phyloP scores from a whole-genome alignment of 2,113 vertebrate species.

The Bos indicus region DNA sequence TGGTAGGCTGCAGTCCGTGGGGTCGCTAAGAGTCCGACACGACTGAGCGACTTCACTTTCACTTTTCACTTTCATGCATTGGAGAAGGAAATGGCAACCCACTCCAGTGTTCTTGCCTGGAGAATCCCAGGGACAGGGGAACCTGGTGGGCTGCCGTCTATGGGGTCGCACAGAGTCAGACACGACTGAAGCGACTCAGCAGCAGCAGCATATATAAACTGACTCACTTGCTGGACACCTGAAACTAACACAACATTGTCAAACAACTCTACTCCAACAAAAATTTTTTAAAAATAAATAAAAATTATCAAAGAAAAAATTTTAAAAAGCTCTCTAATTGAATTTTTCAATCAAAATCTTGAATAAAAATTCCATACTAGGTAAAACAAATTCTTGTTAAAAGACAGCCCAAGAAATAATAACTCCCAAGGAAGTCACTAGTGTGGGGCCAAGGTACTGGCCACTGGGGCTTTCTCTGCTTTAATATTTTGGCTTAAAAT shows the following conservation, averaged over 20 bases:
- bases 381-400: not conserved
- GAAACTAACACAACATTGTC: not conserved
- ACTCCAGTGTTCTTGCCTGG: too few relatives aligned
- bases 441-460: not conserved
- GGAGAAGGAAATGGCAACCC: too few relatives aligned
- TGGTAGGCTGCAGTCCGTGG: too few relatives aligned
- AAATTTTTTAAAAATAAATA: not conserved
- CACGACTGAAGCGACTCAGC: too few relatives aligned
- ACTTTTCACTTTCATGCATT: too few relatives aligned
- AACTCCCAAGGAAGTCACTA: not conserved
- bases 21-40: too few relatives aligned
- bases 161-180: too few relatives aligned
- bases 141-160: too few relatives aligned
- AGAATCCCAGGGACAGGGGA: too few relatives aligned
- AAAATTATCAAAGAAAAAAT: not conserved
- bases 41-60: too few relatives aligned
- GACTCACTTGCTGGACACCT: not conserved
- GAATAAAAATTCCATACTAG: constrained; percentile 2
- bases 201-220: not conserved
- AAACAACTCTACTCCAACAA: not conserved
- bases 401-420: not conserved
- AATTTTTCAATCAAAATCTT: constrained; percentile 12
- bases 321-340: not conserved
- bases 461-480: not conserved
- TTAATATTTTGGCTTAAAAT: constrained; percentile 3